Base-by-base conservation (phyloP, 2,113 vertebrate species). In the Bambusicola thoracicus region DNA sequence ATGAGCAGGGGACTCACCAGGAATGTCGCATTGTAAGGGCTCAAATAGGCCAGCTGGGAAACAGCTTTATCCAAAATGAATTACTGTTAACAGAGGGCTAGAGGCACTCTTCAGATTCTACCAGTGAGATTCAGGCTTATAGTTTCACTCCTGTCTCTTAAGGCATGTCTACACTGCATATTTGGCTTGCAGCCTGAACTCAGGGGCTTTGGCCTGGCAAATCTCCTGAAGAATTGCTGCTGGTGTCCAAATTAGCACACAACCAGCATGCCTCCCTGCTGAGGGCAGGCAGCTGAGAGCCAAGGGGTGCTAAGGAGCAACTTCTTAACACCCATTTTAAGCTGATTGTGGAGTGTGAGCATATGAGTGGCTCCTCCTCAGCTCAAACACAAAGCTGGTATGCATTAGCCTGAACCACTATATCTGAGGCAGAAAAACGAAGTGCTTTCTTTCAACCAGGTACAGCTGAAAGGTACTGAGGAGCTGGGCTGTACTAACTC, bases 161-260 rank as follows among this genome's bases (percentile, higher is more conserved):
- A 68, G 65, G 30, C 72, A 72, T 7, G 32, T 66, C 81, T 40
- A 58, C 2, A 0, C 17, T 58, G 62, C 68, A 18, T 40, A 48
- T 81, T 92, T 95, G 93, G 80, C 92, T 82, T 61, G 63, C 68
- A 89, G 82, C 82, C 89, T 82, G 29, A 83, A 73, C 68, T 77
- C 59, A 46, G 68, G 70, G 79, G 30, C 63, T 88, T 80, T 74
- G 79, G 70, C 49, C 75, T 77, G 68, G 72, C 85, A 70, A 77
- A 1, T 51, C 80, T 81, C 56, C 68, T 46, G 70, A 44, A 40
- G 56, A 68, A 40, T 11, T 61, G 68, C 59, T 73, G 24, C n/a
- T 74, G 6, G 59, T 69, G 58, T 80, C 82, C 87, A 90, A 91
- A 81, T 55, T 14, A 85, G 90, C 85, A 70, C 73, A 86, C 18